Conservation (phyloP, 2,113 vertebrate species). For the Lipotes vexillifer region DNA sequence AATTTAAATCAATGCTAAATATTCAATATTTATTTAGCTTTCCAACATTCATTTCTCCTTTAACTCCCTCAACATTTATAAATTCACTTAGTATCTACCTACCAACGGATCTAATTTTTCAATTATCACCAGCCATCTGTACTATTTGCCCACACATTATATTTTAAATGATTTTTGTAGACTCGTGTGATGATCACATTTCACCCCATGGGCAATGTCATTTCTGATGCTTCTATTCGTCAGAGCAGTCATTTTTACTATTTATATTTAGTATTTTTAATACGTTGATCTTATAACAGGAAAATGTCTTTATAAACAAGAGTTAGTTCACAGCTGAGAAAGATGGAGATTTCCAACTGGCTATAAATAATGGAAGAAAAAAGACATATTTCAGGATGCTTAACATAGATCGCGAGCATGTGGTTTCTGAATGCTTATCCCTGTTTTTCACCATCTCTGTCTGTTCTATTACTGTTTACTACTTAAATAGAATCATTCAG, state of each 20-base stretch:
- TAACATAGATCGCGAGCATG: neutral
- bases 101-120: neutral
- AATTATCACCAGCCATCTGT: neutral
- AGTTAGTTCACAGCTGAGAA: neutral
- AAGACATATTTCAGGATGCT: neutral
- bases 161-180: neutral
- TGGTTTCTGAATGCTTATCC: neutral
- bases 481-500: neutral
- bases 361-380: neutral
- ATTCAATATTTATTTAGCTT: constrained; percentile 57
- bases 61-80: neutral
- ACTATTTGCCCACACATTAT: neutral
- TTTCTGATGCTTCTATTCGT: neutral
- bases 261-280: neutral
- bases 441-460: neutral
- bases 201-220: neutral
- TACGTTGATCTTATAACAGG: neutral
- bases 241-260: neutral
- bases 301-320: neutral
- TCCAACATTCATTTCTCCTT: neutral
- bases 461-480: neutral
- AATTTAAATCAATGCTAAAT: constrained; percentile 51
- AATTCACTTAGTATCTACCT: neutral
- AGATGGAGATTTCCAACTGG: neutral
- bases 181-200: neutral